A percentile compares a stretch with the other conserved stretches of the same genome.
Evolutionary conservation across 1,140 invertebrate species (phyloP).

Genomic region (Drosophila pandora): DNA sequence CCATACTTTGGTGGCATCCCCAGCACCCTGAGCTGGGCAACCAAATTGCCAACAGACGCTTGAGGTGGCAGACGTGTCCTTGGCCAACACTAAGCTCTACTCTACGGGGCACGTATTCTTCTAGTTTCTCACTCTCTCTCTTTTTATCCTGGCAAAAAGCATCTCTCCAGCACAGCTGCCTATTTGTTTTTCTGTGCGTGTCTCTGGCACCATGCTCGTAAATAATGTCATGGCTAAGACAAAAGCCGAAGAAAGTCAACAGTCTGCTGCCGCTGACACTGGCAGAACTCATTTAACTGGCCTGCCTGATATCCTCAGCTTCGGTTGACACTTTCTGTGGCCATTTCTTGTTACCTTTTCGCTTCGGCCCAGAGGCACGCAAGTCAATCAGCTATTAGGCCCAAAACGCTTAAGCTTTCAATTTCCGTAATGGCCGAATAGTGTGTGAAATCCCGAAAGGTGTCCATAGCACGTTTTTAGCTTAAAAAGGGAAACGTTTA

Average conservation of each 20-base stretch:
- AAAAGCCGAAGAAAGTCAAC: slow-evolving; percentile 46
- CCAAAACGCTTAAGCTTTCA: slow-evolving; percentile 39
- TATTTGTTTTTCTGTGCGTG: slow-evolving; percentile 62
- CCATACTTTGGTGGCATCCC: slow-evolving; percentile 10
- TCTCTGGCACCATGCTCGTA: slow-evolving; percentile 53
- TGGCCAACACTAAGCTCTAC: slow-evolving; percentile 23
- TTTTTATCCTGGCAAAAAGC: slow-evolving; percentile 9
- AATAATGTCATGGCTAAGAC: slow-evolving; percentile 66
- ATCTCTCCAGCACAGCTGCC: slow-evolving; percentile 28
- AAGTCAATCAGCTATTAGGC: slow-evolving; percentile 55
- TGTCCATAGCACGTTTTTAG: neutral
- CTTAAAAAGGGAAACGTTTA: slow-evolving; percentile 10
- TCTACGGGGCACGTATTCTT: slow-evolving; percentile 55
- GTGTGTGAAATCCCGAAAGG: slow-evolving; percentile 10
- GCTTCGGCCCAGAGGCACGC: slow-evolving; percentile 8
- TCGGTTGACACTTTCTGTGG: slow-evolving; percentile 27
- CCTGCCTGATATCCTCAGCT: slow-evolving; percentile 17
- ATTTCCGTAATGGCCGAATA: slow-evolving; percentile 23
- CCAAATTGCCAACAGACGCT: slow-evolving; percentile 57
- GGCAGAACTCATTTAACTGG: slow-evolving; percentile 43
- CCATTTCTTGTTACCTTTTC: slow-evolving; percentile 32
- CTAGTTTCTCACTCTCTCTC: slow-evolving; percentile 33
- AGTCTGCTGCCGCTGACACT: slow-evolving; percentile 48
- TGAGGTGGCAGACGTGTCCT: slow-evolving; percentile 38
- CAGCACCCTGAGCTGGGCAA: neutral